Evolutionary conservation across 2,113 vertebrate genomes (phyloP).

Genomic region (Corythornis cristatus): DNA sequence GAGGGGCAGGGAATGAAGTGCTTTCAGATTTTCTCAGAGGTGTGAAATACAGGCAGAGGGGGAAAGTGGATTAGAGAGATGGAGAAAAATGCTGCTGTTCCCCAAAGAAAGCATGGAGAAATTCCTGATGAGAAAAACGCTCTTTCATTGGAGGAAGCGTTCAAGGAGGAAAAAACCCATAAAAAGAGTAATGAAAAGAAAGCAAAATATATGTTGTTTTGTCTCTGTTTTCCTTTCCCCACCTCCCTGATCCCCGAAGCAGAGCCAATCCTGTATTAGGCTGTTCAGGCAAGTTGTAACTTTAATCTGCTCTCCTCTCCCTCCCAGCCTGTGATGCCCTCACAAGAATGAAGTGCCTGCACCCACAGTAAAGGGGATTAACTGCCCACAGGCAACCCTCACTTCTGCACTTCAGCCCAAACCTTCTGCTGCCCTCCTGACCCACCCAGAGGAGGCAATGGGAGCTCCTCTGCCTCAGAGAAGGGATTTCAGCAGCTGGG

Average conservation of each 20-base stretch:
- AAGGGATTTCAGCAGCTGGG: accelerated
- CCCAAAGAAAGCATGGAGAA: not conserved
- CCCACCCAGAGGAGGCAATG: not conserved
- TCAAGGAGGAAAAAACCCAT: not conserved
- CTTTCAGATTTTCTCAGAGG: not conserved
- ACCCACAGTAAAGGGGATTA: not conserved
- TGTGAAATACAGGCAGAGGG: not conserved
- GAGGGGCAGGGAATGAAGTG: not conserved
- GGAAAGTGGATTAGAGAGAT: not conserved
- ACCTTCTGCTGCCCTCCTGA: not conserved
- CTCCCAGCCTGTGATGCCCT: not conserved
- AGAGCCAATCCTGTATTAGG: not conserved
- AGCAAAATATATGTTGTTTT: not conserved
- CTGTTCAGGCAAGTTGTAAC: not conserved
- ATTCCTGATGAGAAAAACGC: not conserved
- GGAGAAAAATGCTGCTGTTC: not conserved
- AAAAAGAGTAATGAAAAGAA: slow-evolving; percentile 26
- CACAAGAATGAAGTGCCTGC: not conserved
- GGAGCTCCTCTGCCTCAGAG: not conserved
- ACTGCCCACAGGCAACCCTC: not conserved
- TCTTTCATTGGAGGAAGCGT: not conserved
- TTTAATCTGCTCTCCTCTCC: not conserved
- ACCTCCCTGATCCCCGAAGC: not conserved
- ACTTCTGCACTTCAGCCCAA: not conserved
- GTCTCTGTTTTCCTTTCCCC: not conserved